Conservation (phyloP, 1,140 invertebrate genomes). For the Pantala flavescens region DNA sequence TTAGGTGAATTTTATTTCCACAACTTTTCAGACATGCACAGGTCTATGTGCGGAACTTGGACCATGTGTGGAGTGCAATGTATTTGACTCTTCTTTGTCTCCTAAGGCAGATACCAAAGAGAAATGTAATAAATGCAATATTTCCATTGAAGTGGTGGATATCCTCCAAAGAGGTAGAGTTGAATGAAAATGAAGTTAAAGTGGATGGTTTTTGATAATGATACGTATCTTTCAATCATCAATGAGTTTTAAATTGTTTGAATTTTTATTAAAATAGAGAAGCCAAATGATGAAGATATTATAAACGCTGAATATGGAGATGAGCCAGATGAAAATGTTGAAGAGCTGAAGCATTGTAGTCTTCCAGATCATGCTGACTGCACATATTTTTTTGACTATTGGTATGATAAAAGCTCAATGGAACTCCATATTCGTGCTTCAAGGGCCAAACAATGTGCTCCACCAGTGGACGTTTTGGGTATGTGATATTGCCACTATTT, state of each 20-base stretch:
- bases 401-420: neutral
- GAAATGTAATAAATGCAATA: constrained; percentile 28
- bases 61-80: constrained; percentile 63
- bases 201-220: neutral
- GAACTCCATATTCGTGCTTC: no score
- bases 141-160: neutral
- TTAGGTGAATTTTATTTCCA: no score
- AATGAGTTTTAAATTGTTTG: neutral
- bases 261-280: neutral
- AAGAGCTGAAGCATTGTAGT: neutral
- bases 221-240: neutral
- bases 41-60: constrained; percentile 59
- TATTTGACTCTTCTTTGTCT: constrained; percentile 22
- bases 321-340: neutral
- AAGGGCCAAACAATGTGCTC: constrained; percentile 22
- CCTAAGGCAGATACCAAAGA: constrained; percentile 31
- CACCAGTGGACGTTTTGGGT: neutral
- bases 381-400: neutral
- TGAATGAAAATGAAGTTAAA: neutral
- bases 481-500: no score
- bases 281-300: neutral
- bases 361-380: neutral
- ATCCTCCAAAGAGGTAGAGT: neutral
- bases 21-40: constrained; percentile 56
- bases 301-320: neutral